Evolutionary conservation across 92 coral and sea anemone species (phyloP), one percentile per base, ranked within the genome.

Genomic region (Umimayanthus kanabou): DNA sequence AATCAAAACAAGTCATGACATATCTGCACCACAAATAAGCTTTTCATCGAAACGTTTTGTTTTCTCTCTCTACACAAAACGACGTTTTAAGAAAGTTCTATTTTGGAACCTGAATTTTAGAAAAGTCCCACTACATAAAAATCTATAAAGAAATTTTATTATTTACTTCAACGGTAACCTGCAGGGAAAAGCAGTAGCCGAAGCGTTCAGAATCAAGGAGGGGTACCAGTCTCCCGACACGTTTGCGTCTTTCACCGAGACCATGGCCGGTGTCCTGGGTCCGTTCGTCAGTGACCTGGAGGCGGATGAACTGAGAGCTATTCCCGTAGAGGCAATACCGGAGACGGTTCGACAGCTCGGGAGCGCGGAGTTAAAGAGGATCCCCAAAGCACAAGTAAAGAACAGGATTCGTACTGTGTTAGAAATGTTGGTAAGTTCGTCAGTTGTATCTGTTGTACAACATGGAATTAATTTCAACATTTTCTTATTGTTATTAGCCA

Each of bases 331-430:
- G 55, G 89, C 90, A 23, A 83, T 89, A 26, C 86, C 89, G 71
- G 94, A 92, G 89, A 91, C 98, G 39, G 93, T 93, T 18, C 81
- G 94, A 42, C 92, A 91, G 86, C 90, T 92, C 22, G 95, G 98
- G 84, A 90, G 83, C 22, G 65, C 91, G 47, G 88, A 80, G 22
- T 77, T 91, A 22, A 87, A 80, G 9, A 74, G 49, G 47, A 78
- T 82, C 74, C 98, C 98, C 49, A 90, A 87, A 39, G 88, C 76
- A 49, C 85, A 79, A 29, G 79, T 89, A 20, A 74, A 73, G 69
- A 89, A 47, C 30, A 94, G 89, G 84, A 69, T 89, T 20, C 83
- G 50, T n/a, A 50, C 79, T 23, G 90, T 86, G 9, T 39, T 94
- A 77, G 86, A 85, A 80, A 58, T 94, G 81, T 82, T 94, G 92